Conservation (phyloP, 2,797 vertebrate species). For the Sparus aurata region DNA sequence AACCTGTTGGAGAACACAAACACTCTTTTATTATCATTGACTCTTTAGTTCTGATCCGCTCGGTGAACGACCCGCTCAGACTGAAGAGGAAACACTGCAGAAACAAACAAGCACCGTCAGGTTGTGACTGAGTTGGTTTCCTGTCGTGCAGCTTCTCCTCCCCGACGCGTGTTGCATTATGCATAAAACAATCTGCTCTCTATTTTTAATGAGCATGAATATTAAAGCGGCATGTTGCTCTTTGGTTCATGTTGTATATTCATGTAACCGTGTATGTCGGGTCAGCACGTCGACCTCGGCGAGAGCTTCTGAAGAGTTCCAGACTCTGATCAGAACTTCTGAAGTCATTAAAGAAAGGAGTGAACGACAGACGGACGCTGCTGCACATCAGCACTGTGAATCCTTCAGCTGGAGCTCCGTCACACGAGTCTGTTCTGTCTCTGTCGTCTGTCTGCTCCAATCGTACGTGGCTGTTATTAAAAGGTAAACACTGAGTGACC, state of each 20-base stretch:
- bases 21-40: not conserved
- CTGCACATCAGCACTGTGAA: not conserved
- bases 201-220: conserved; percentile 60
- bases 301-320: not conserved
- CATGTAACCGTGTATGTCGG: conserved; percentile 1
- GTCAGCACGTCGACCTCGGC: conserved; percentile 9
- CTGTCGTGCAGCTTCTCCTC: conserved; percentile 46
- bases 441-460: not conserved
- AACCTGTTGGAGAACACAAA: not conserved
- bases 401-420: not conserved
- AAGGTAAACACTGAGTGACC: not conserved
- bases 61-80: conserved; percentile 26
- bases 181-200: conserved; percentile 61
- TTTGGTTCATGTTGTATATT: conserved; percentile 29
- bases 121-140: conserved; percentile 53
- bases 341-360: not conserved
- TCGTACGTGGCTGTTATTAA: not conserved
- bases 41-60: not conserved
- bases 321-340: not conserved
- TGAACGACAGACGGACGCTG: not conserved
- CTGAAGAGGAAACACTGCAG: not conserved
- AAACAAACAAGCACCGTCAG: conserved; percentile 27
- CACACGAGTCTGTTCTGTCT: not conserved
- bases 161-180: conserved; percentile 48
- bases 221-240: conserved; percentile 42